A percentile compares a stretch with the other conserved stretches of the same genome.
Conservation (phyloP, 2,797 vertebrate genomes). For the Pelochelys cantorii region DNA sequence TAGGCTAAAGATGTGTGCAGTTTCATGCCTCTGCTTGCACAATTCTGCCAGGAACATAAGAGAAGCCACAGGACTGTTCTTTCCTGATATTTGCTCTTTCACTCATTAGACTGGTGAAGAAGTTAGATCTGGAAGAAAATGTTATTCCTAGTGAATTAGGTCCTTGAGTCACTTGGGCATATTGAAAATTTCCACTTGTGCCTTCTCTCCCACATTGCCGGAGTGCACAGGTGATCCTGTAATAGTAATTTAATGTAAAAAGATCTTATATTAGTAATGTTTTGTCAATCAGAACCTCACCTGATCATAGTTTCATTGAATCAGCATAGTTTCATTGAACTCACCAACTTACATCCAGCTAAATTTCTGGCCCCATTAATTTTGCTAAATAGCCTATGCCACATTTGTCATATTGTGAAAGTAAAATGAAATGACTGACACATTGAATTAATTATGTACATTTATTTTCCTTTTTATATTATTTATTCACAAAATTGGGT, state of each 20-base stretch:
- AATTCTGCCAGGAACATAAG: background rate
- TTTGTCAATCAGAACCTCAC: background rate
- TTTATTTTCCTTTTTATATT: constrained; percentile 2
- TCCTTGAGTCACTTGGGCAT: background rate
- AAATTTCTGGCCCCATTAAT: background rate
- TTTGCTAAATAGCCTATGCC: background rate
- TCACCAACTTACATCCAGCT: background rate
- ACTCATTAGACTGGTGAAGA: background rate
- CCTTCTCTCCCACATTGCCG: background rate
- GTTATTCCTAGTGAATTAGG: background rate
- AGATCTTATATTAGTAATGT: background rate
- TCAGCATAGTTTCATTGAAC: background rate
- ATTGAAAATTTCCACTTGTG: background rate
- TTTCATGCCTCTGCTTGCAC: background rate
- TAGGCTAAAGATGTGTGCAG: background rate
- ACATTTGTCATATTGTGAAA: background rate
- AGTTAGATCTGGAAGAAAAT: background rate
- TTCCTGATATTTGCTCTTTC: fast-evolving
- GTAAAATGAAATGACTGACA: background rate
- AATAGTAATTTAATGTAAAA: background rate
- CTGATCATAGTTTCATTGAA: background rate
- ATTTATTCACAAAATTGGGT: background rate
- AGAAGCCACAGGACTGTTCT: background rate
- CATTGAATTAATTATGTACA: background rate
- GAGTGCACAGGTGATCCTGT: background rate